These are phyloP conservation scores for Sebastes fasciatus DNA, from an alignment of 2,113 vertebrate species.

Conservation along the genomic window DNA sequence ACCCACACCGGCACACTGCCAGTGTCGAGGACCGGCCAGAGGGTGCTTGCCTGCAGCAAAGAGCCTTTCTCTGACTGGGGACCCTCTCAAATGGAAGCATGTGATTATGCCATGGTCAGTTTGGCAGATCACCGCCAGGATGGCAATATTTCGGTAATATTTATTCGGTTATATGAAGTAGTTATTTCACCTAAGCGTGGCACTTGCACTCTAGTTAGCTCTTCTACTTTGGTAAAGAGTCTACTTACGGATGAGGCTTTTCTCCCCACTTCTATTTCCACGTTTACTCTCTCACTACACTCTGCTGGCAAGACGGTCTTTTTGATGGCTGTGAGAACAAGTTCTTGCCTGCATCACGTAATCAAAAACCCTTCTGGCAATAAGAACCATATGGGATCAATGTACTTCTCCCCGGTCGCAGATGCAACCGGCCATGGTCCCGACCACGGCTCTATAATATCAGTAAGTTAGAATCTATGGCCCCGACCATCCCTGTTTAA, in stretches of 20 bases:
- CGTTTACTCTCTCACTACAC: neutral
- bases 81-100: conserved; percentile 9
- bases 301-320: neutral
- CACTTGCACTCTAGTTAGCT: neutral
- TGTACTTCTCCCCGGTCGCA: neutral
- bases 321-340: neutral
- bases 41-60: conserved; percentile 35
- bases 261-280: neutral
- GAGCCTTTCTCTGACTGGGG: conserved; percentile 1
- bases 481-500: neutral
- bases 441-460: too few relatives aligned
- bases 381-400: neutral
- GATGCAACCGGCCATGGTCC: too few relatives aligned
- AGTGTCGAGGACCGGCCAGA: conserved; percentile 30
- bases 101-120: neutral
- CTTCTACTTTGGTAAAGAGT: neutral
- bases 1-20: conserved; percentile 22
- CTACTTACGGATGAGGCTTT: neutral
- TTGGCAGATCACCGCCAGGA: neutral
- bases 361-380: neutral
- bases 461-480: too few relatives aligned
- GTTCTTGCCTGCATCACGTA: neutral
- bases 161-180: neutral
- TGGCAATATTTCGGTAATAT: conserved; percentile 2
- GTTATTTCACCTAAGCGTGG: neutral